Evolutionary conservation across 2,113 vertebrate genomes (phyloP), one percentile per base, ranked within the genome.

Genomic region (Calidris pugnax): DNA sequence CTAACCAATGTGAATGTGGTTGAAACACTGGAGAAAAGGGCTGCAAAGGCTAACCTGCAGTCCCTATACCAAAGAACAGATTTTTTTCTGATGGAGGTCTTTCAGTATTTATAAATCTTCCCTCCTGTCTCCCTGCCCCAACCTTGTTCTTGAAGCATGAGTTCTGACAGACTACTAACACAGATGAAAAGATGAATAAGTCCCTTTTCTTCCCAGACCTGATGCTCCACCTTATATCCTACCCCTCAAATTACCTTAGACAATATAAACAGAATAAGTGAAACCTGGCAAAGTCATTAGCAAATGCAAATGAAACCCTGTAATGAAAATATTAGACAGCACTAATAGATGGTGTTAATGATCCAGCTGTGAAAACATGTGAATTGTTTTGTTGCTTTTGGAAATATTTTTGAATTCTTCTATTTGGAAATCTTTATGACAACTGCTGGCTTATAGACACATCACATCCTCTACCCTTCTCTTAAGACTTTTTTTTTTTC

Each of bases 201-300:
- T 32, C 26, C 13, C 9, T 75, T 83, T 73, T 69, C 48, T 76
- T 91, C 8, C 2, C 8, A 76, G 68, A 67, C 4, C 18, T 12
- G 87, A 4, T 43, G 12, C 4, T 12, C 5, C 13, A 56, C 3
- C 13, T 8, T 12, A 1, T 0, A 0, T 9, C 4, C 14, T 12
- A 3, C 6, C 2, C 8, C 8, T 14, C 59, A n/a, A 41, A 73
- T 24, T 48, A 64, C 6, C 45, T 73, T 53, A 60, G 14, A 60
- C 27, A 35, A 32, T 66, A 73, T 6, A 21, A 72, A 67, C 3
- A 39, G 39, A 73, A 39, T n/a, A n/a, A 50, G 9, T 17, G 53
- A 86, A 96, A 69, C 2, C 13, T 69, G 33, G 6, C 5, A 62
- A 92, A 76, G 4, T 33, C 27, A 20, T 57, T 48, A 62, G 5